Base-by-base conservation (phyloP, 2,113 vertebrate species). In the Phycodurus eques region DNA sequence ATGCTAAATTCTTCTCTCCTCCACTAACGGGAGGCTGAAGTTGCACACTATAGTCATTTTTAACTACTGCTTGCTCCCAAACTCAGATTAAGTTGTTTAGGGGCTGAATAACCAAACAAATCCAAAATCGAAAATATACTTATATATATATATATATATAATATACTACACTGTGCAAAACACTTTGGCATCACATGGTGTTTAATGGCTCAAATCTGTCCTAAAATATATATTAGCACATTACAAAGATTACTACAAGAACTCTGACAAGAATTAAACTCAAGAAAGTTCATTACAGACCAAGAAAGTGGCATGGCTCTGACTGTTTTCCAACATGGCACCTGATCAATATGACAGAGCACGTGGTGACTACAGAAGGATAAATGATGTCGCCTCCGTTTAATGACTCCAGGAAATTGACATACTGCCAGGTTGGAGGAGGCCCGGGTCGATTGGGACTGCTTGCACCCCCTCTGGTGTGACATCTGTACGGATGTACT, bases 341-440 rank as follows among this genome's bases (percentile, higher is more conserved):
- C 51, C 56, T 69, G 73, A 91, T 91, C 88, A 86, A 91, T 91
- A 85, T 17, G 75, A 75, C 15, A n/a, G 85, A 85, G 76, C 46
- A 75, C 53, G 78, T 3, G 59, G 71, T 53, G 72, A 82, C 67
- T 67, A 53, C 73, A 67, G 80, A 64, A 67, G 71, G 76, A 76
- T 87, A 88, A 90, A 89, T 83, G 84, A 89, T 87, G 85, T 83
- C 78, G 86, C 80, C 80, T 84, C 81, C 80, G 71, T 83, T 87
- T 77, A 82, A 78, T 87, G 84, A 84, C 85, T 80, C 14, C 8
- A 31, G n/a, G 22, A 81, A 85, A 90, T 90, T 88, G 88, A 91
- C 85, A 73, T 78, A 44, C 85, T 87, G 89, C 83, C 86, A 79
- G 76, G 75, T 70, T 51, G 69, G 78, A 82, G 71, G 76, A 82